Base-by-base conservation (phyloP, 2,888 invertebrate species). In the Camptogramma bilineatum region DNA sequence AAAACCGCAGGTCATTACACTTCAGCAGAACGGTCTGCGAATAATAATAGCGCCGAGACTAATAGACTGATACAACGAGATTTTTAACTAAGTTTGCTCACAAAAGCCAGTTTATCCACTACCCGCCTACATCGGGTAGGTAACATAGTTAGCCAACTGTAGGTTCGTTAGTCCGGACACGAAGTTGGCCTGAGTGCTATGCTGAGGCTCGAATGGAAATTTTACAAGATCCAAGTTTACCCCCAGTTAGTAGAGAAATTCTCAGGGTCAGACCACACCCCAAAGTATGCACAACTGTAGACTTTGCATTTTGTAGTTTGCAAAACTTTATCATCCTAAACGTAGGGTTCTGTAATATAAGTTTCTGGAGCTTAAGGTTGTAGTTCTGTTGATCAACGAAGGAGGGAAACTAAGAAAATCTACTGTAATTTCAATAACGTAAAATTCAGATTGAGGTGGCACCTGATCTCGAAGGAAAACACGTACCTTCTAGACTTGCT, bases 131-230 rank as follows among this genome's bases (percentile, higher is more conserved):
- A 62, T n/a, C 53, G 44, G 59, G 59, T 69, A 54, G 52, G 57
- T 66, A 66, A 71, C 59, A 55, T 67, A 62, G 66, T 68, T 66
- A 66, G 56, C 71, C 70, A 66, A 62, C 67, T 68, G 73, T 70
- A 70, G 83, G 82, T 82, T 85, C 83, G 82, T 85, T 85, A 83
- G 75, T 68, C 63, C 71, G n/a, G n/a, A n/a, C n/a, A 73, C 63
- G 66, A 68, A 85, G 73, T 83, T 85, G 61, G 74, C 60, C 70
- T 39, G 61, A 58, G 62, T 59, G 58, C 50, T 53, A 7, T 42
- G 53, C 65, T 48, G 57, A 46, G 57, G 24, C 57, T 28, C 21
- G 24, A 28, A 52, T 58, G 66, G 66, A 58, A 62, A 66, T 66
- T 61, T 66, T 52, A 28, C 57, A 62, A 58, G 65, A 57, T 51